Evolutionary conservation across 2,113 vertebrate genomes (phyloP), one percentile per base, ranked within the genome.

Genomic region (Paradoxurus hermaphroditus): DNA sequence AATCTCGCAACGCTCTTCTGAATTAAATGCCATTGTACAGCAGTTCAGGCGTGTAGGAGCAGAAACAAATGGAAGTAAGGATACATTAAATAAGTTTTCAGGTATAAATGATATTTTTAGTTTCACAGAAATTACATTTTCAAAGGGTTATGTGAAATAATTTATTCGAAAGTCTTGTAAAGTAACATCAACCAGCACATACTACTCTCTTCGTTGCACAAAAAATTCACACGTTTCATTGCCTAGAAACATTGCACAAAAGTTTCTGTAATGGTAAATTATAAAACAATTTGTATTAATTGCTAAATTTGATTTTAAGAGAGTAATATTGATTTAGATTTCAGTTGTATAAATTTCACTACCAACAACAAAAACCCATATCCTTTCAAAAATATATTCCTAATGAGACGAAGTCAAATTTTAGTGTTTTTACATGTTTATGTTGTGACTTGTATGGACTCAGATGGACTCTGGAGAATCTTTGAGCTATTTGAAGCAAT

Each of bases 1-100:
- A 97, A 99, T 99, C 4, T 99, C 99, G 94, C 99, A 99, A 96
- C 99, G 99, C 94, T 99, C 99, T 1, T 99, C 99, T 0, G 99
- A 99, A 97, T 99, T 99, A 94, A 99, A 99, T 86, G 98, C 98
- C 83, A 99, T 99, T 51, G 98, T 99, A 39, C 99, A 99, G 93
- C 99, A 99, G 96, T 99, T 99, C 98, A 98, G 99, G 62, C 99
- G 99, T 0, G 99, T 99, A 29, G 99, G 99, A n/a, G 99, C 99
- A 0, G 99, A 99, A 98, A 99, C 99, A 5, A 99, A 99, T 96
- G 98, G 99, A 97, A 99, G 99, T 97, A 99, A 99, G 98, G 99
- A 99, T 97, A 97, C 99, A 6, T 68, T 99, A 98, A 99, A 98
- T 96, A 99, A 99, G 84, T 99, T 99, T 98, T 99, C 99, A 99